Base-by-base conservation (phyloP, 2,888 invertebrate genomes). In the Fragum whitleyi region DNA sequence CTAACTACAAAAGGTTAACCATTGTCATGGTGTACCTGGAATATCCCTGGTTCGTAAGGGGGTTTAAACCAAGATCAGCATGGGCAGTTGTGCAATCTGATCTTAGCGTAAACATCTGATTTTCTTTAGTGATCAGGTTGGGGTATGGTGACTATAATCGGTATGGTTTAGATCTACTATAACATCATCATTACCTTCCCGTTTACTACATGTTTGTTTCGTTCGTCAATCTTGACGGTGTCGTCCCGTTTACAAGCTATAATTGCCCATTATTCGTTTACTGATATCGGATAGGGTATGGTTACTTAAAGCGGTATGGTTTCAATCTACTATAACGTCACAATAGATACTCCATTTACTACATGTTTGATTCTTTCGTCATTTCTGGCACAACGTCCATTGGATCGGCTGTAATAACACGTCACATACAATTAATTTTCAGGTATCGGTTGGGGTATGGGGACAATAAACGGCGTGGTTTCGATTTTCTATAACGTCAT, bases 401-500 rank as follows among this genome's bases (percentile, higher is more conserved):
- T 6, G 6, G 7, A 39, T 39, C 39, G 6, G 14, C 39, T 39
- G 14, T 39, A 39, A 9, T 39, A 6, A 39, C 39, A 39, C n/a
- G 6, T 39, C 14, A 39, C 14, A 39, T 39, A 14, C 6, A 39
- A 6, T 6, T 39, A 7, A 2, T 61, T 61, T 61, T 7, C 36
- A 91, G 91, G 91, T 77, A 88, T 90, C 57, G 91, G 91, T 0
- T 89, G 89, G 81, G 91, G 87, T 39, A 91, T 90, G 90, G 81
- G 88, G 14, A 79, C 85, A 21, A 87, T 91, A 70, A 91, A 89
- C 75, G 88, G 77, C 7, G 86, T 91, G 84, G 90, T 91, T 5
- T 80, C 85, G 53, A 86, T 90, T 67, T 91, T 91, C 85, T 91
- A 91, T 85, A 91, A 91, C 85, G 87, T 91, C 71, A 89, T 90